Evolutionary conservation across 2,888 invertebrate species (phyloP), one percentile per base, ranked within the genome.

Genomic region (Acrobasis suavella): DNA sequence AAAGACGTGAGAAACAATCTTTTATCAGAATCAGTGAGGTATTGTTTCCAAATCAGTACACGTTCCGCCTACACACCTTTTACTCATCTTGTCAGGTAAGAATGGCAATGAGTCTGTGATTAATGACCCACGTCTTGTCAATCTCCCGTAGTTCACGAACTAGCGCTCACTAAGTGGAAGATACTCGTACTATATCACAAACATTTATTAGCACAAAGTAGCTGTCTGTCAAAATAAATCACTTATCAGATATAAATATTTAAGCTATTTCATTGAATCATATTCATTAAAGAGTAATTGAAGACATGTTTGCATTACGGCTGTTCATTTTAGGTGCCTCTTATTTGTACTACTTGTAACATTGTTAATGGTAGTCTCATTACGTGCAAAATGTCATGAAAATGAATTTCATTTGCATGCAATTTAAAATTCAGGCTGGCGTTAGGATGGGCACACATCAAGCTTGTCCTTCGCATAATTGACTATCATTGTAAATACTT

Each of bases 21-120:
- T 56, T 16, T 62, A 62, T 52, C 50, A 56, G 60, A 79, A 83
- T 83, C 75, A 75, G 72, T 70, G 66, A 73, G 63, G 73, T 76
- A 82, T 84, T 85, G 83, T 85, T 83, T 74, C 73, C 71, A 73
- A 79, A 78, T 80, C 69, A 74, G 75, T 82, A 78, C 75, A 73
- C 69, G 69, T 49, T 71, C 73, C 69, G 75, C 79, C 72, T 84
- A 86, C 75, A 80, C n/a, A 65, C 67, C 72, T 70, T 61, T 77
- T 76, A 80, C 73, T 80, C 81, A 76, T 78, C 80, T 69, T 67
- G 74, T 70, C 74, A 72, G 70, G 75, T 75, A 74, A 76, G 73
- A 80, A 81, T 77, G 70, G 75, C 75, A 81, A 78, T 75, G 75
- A 78, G 75, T 67, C 64, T 60, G 65, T 83, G 81, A 86, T 83